Evolutionary conservation across 2,888 invertebrate species (phyloP), one percentile per base, ranked within the genome.

Genomic region (Torymus tubicola): DNA sequence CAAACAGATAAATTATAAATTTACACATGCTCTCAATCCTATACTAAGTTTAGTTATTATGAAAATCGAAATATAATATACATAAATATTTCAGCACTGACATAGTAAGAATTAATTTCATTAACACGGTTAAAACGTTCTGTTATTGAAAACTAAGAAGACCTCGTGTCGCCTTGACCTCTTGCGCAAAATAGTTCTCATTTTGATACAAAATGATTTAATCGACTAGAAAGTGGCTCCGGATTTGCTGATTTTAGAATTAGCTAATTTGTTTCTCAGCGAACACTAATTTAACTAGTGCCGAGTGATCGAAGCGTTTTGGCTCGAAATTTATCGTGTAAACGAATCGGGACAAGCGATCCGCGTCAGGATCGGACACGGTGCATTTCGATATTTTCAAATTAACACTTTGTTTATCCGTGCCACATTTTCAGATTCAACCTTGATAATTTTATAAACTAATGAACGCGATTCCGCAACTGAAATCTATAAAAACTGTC

Each of bases 391-490:
- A 57, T 65, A 74, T 69, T 75, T 70, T 70, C 70, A 18, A 64
- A 69, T 75, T 42, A 64, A 64, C 64, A 67, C 31, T 64, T 65
- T 80, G 70, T 80, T 80, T 80, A 75, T 24, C 50, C 65, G 61
- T 61, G 11, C 74, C 64, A 74, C 50, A 57, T 79, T 78, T 78
- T n/a, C 8, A 0, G 10, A 42, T 24, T n/a, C 14, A 18, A 68
- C 78, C 78, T 79, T 79, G 73, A 70, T 71, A 50, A 58, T 71
- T 70, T 64, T 57, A 2, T 63, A 61, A 68, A 55, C 18, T 42
- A 42, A 42, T 42, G 42, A 42, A 42, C 42, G 42, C 1, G 42
- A 42, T 42, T 42, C 8, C 8, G 8, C 5, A 42, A 42, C 42
- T 42, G 8, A 42, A 42, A 42, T 42, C 42, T 42, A 8, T 42